Base-by-base conservation (phyloP, 2,797 vertebrate genomes). In the Sebastes umbrosus region DNA sequence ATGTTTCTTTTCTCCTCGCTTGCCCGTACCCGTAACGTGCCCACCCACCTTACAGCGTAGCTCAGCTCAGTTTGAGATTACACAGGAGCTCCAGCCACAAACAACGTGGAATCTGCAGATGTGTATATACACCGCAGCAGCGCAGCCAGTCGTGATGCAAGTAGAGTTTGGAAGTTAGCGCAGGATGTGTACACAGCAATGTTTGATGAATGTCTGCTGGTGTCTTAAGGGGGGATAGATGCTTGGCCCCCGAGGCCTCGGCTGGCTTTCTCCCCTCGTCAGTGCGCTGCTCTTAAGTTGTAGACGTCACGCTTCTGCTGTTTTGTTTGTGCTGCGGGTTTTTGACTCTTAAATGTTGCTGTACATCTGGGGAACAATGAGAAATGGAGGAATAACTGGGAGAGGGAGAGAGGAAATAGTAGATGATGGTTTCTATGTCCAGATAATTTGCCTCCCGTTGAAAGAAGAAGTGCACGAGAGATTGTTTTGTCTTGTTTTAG, bases 171-270 rank as follows among this genome's bases (percentile, higher is more conserved):
- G 90, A 86, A 85, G 87, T 84, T 79, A 70, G 71, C 39, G 52
- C 85, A 90, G 90, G 83, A 90, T 93, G 91, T 94, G 92, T 94
- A 92, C 84, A 93, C 87, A 88, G 83, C 81, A 65, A 67, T 14
- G 13, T 69, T 73, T 91, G 92, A 93, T 87, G 79, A 84, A 93
- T 92, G 91, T 75, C 75, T 88, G 83, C 91, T 82, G 84, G 78
- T 77, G 88, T 85, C 75, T 84, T 77, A 39, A 66, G 63, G 82
- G 83, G 74, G 52, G n/a, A 22, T 22, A 18, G 52, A 62, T 57
- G 79, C 83, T 75, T 88, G 87, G 90, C 88, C 88, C 88, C 69
- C 5, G 6, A 46, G 66, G 63, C 70, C 69, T 74, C 27, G 43
- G 31, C 71, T 34, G 78, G 50, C 32, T 57, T 69, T 63, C 57